Evolutionary conservation across 2,888 invertebrate species (phyloP).

Genomic region (Plagiodera versicolora): DNA sequence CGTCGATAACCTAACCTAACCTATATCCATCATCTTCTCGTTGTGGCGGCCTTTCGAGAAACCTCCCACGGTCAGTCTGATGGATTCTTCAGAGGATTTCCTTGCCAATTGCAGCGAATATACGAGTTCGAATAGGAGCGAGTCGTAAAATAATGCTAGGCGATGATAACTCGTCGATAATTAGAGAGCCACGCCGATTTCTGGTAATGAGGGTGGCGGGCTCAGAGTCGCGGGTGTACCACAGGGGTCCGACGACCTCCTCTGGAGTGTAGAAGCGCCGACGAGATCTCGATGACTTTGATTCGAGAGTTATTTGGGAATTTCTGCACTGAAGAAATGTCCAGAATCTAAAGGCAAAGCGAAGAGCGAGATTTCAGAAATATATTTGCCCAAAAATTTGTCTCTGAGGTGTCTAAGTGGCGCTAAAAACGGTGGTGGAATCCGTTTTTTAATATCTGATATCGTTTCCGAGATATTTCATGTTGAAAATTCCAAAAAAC

Average conservation of each 20-base stretch:
- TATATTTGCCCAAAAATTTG: too few species aligned
- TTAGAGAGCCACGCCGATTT: conserved; percentile 47
- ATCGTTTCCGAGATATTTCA: too few species aligned
- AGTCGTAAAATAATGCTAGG: conserved; percentile 26
- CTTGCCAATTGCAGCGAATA: not conserved
- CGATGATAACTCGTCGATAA: conserved; percentile 37
- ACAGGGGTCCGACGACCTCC: conserved; percentile 45
- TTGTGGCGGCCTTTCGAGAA: not conserved
- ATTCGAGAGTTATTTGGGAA: too few species aligned
- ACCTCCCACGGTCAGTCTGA: conserved; percentile 6
- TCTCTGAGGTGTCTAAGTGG: too few species aligned
- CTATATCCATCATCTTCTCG: not conserved
- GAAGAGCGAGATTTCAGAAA: too few species aligned
- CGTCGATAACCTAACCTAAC: not conserved
- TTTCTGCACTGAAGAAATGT: too few species aligned
- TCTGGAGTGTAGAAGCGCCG: conserved; percentile 47
- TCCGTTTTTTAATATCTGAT: too few species aligned
- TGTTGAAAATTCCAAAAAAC: too few species aligned
- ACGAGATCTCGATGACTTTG: too few species aligned
- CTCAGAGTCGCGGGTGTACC: conserved; percentile 46
- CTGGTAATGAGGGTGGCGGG: conserved; percentile 53
- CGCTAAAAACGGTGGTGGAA: too few species aligned
- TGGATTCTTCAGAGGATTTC: not conserved
- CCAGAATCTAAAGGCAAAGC: too few species aligned
- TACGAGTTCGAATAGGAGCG: conserved; percentile 19